phyloP scores from a whole-genome alignment of 2,888 invertebrate species.

The Chirona hameri region DNA sequence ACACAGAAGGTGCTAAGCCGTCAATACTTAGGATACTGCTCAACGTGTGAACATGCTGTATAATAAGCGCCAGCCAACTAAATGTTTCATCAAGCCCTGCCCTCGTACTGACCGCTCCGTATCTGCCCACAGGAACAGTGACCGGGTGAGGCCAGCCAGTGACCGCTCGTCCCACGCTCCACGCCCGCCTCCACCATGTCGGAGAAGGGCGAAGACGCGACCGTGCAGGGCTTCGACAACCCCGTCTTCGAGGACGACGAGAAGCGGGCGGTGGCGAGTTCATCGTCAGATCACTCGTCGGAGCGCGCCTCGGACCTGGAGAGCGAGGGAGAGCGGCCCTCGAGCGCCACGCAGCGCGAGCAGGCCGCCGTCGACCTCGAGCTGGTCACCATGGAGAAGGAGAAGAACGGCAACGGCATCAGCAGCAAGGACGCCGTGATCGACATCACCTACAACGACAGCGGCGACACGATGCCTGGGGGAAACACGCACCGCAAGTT shows the following conservation, averaged over 20 bases:
- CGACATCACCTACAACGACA: constrained; percentile 23
- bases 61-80: too few relatives aligned
- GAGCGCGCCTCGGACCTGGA: too few relatives aligned
- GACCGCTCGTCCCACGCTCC: too few relatives aligned
- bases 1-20: too few relatives aligned
- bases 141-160: too few relatives aligned
- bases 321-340: neutral
- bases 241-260: constrained; percentile 22
- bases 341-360: neutral
- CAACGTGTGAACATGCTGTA: too few relatives aligned
- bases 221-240: constrained; percentile 23
- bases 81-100: too few relatives aligned
- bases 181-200: neutral
- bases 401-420: constrained; percentile 26
- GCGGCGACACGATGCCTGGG: neutral
- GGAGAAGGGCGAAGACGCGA: neutral
- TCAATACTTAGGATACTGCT: too few relatives aligned
- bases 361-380: constrained; percentile 5
- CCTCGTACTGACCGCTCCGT: too few relatives aligned
- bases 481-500: constrained; percentile 2
- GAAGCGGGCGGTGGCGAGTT: neutral
- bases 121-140: too few relatives aligned
- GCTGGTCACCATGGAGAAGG: neutral
- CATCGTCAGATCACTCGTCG: neutral
- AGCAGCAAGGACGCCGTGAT: constrained; percentile 25